phyloP scores from a whole-genome alignment of 2,888 invertebrate species.

The Agrotis puta region DNA sequence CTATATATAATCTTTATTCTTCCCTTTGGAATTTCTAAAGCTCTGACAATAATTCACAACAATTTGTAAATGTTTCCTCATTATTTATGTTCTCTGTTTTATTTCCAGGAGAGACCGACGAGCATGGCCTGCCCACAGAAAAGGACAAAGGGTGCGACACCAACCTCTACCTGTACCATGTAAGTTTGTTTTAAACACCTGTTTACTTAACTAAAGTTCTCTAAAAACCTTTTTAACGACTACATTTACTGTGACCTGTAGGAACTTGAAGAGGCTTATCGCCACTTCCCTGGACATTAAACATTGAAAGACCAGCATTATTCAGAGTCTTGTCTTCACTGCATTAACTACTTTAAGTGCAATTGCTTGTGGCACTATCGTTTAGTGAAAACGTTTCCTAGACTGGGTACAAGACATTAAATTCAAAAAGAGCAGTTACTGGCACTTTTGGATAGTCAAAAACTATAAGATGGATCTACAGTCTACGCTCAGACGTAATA shows the following conservation, averaged over 20 bases:
- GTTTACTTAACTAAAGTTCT: slow-evolving; percentile 49
- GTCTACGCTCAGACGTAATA: too few species aligned
- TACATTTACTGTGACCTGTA: neutral
- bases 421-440: too few species aligned
- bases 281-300: slow-evolving; percentile 30
- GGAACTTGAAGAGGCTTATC: slow-evolving; percentile 37
- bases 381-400: neutral
- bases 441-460: too few species aligned
- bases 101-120: slow-evolving; percentile 93
- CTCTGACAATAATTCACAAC: neutral
- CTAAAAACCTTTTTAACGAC: slow-evolving; percentile 44
- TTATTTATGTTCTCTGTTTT: slow-evolving; percentile 63
- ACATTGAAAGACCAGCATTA: slow-evolving; percentile 41
- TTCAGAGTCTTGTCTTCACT: slow-evolving; percentile 31
- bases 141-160: slow-evolving; percentile 95
- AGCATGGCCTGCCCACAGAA: slow-evolving; percentile 92
- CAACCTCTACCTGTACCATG: slow-evolving; percentile 96
- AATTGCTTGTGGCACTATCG: neutral
- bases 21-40: neutral
- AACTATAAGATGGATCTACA: too few species aligned
- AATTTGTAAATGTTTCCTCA: slow-evolving; percentile 29
- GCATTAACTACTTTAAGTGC: slow-evolving; percentile 25
- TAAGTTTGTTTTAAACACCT: slow-evolving; percentile 82
- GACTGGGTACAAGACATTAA: neutral
- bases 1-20: too few species aligned